Evolutionary conservation across 2,113 vertebrate species (phyloP).

Genomic region (human (Homo sapiens)): DNA sequence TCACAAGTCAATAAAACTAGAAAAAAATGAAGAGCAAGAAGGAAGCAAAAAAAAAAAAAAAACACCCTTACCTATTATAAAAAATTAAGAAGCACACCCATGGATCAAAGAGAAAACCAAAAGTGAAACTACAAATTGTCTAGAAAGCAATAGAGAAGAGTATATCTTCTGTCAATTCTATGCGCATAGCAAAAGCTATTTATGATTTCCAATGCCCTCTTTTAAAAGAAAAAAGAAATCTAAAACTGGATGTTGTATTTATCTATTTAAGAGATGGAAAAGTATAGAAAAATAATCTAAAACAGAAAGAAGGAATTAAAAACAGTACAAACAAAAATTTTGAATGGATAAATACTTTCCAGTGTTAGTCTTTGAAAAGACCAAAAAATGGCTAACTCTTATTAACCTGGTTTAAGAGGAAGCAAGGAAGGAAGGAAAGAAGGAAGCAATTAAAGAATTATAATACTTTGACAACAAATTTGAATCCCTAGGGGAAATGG

Average conservation of each 20-base stretch:
- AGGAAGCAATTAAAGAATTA: neutral
- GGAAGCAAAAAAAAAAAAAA: neutral
- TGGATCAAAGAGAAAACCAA: neutral
- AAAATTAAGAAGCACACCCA: neutral
- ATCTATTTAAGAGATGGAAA: neutral
- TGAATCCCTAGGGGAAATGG: neutral
- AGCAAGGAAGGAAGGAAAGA: neutral
- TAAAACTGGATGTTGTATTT: neutral
- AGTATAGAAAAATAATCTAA: constrained; percentile 47
- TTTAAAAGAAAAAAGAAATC: neutral
- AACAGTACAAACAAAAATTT: neutral
- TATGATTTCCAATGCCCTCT: neutral
- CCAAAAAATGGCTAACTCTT: neutral
- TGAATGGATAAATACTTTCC: neutral
- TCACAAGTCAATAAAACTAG: neutral
- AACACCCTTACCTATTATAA: neutral
- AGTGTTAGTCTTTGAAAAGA: neutral
- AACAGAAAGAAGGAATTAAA: constrained; percentile 43
- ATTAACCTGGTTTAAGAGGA: neutral
- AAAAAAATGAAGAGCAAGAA: neutral
- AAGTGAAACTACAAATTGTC: neutral
- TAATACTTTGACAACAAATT: neutral
- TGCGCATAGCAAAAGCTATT: neutral
- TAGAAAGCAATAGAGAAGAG: neutral
- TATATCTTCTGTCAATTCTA: neutral